Evolutionary conservation across 2,888 invertebrate species (phyloP).

Genomic region (Linnaemya vulpina): DNA sequence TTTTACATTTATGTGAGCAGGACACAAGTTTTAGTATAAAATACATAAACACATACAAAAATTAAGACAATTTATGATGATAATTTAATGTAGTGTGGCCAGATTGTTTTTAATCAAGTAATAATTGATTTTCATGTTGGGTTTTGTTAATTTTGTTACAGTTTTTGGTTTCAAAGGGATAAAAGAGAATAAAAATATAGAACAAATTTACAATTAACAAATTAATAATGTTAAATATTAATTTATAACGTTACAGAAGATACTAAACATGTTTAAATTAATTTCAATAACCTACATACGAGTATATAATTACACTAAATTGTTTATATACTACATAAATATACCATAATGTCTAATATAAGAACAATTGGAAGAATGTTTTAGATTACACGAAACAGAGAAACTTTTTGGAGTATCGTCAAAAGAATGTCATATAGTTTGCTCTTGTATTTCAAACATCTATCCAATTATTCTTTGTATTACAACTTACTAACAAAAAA

Average conservation of each 20-base stretch:
- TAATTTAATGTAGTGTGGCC: conserved; percentile 50
- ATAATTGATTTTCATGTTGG: conserved; percentile 12
- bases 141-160: conserved; percentile 31
- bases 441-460: background rate
- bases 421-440: conserved; percentile 13
- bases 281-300: background rate
- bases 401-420: background rate
- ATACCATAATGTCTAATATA: background rate
- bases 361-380: conserved; percentile 31
- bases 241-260: conserved; percentile 28
- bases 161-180: conserved; percentile 51
- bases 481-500: conserved; percentile 44
- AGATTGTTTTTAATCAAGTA: conserved; percentile 49
- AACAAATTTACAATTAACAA: conserved; percentile 67
- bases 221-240: conserved; percentile 58
- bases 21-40: conserved; percentile 23
- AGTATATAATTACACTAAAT: conserved; percentile 1
- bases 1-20: conserved; percentile 11
- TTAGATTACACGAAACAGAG: background rate
- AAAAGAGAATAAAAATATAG: conserved; percentile 63
- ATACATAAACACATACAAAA: conserved; percentile 49
- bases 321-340: background rate
- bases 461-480: conserved; percentile 23
- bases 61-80: conserved; percentile 29
- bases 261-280: conserved; percentile 15